Percentiles rank a stretch among this genome's conserved stretches.
phyloP scores from a whole-genome alignment of 2,113 vertebrate species.

The Miniopterus natalensis region DNA sequence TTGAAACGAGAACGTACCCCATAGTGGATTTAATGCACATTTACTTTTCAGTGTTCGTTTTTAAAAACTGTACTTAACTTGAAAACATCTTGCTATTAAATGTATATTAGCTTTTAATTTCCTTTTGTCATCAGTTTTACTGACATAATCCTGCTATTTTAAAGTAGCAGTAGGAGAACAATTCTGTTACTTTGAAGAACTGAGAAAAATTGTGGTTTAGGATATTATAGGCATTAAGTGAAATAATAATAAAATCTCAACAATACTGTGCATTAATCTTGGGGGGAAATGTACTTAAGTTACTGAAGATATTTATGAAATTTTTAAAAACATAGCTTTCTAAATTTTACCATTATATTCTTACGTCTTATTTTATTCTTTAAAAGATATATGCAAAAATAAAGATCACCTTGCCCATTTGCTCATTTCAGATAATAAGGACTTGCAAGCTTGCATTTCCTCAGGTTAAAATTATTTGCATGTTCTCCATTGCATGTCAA shows the following conservation, averaged over 20 bases:
- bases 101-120: constrained; percentile 35
- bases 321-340: neutral
- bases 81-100: constrained; percentile 41
- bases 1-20: constrained; percentile 37
- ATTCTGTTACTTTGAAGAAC: constrained; percentile 14
- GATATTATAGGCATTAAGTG: constrained; percentile 4
- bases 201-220: constrained; percentile 36
- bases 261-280: constrained; percentile 7
- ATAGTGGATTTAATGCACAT: neutral
- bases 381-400: constrained; percentile 1
- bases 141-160: neutral
- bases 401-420: constrained; percentile 26
- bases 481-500: constrained; percentile 42
- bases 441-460: constrained; percentile 7
- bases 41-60: neutral
- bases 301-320: neutral
- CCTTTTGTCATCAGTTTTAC: neutral
- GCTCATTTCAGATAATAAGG: neutral
- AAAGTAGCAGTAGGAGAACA: neutral
- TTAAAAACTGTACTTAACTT: constrained; percentile 10
- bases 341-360: neutral
- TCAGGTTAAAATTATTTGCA: constrained; percentile 59
- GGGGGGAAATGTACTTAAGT: neutral
- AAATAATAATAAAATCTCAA: constrained; percentile 51
- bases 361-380: constrained; percentile 48